Evolutionary conservation across 2,888 invertebrate genomes (phyloP).

Genomic region (Diplazon laetatorius): DNA sequence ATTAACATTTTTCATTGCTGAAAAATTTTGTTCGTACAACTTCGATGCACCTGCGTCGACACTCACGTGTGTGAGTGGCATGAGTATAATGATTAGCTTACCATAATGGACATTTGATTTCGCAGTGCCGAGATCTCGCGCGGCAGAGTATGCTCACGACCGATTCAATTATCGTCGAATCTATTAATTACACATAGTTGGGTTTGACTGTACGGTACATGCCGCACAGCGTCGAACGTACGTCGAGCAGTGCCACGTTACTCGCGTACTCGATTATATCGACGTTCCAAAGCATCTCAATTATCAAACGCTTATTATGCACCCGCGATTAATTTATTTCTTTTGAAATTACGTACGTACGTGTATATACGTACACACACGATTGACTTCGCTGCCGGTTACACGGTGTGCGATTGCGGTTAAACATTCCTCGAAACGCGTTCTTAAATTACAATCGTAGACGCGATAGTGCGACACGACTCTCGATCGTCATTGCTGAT

Average conservation of each 20-base stretch:
- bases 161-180: slow-evolving; percentile 66
- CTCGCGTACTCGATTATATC: slow-evolving; percentile 38
- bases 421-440: slow-evolving; percentile 19
- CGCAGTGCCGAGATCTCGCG: slow-evolving; percentile 12
- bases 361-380: not conserved
- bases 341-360: slow-evolving; percentile 6
- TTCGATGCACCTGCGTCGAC: slow-evolving; percentile 31
- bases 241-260: slow-evolving; percentile 35
- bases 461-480: not conserved
- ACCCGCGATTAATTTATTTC: slow-evolving; percentile 23
- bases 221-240: slow-evolving; percentile 44
- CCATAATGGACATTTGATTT: slow-evolving; percentile 56
- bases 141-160: slow-evolving; percentile 43
- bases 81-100: slow-evolving; percentile 49
- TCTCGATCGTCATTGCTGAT: slow-evolving; percentile 19
- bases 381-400: no score
- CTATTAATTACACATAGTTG: slow-evolving; percentile 63
- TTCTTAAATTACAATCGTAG: slow-evolving; percentile 13
- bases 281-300: slow-evolving; percentile 40
- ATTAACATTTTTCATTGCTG: no score
- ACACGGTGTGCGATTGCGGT: slow-evolving; percentile 12
- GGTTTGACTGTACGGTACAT: slow-evolving; percentile 38
- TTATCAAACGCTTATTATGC: slow-evolving; percentile 65
- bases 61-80: slow-evolving; percentile 19
- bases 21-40: slow-evolving; percentile 5